phyloP scores from a whole-genome alignment of 2,888 invertebrate species.

The Ametastegia equiseti region DNA sequence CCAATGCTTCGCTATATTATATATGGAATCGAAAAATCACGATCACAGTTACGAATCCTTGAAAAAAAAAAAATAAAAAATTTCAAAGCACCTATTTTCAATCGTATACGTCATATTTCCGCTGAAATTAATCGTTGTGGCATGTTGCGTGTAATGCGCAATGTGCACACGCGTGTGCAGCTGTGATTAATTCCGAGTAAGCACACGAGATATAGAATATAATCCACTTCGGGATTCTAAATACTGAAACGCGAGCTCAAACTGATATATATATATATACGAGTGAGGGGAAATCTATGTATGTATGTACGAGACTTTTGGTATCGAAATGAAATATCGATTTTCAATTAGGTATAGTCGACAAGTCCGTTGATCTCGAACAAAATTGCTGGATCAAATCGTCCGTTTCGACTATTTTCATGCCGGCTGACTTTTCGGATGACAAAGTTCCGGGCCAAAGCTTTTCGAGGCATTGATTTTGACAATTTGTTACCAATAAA shows the following conservation, averaged over 20 bases:
- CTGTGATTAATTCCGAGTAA: background rate
- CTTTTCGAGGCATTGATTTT: background rate
- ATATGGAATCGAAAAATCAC: too few relatives aligned
- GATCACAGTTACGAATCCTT: too few relatives aligned
- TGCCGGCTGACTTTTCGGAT: background rate
- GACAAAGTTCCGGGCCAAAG: background rate
- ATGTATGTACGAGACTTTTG: background rate
- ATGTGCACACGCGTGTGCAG: too few relatives aligned
- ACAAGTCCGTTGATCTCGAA: slow-evolving; percentile 67
- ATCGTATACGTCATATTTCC: too few relatives aligned
- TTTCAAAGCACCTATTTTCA: too few relatives aligned
- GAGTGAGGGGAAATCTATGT: background rate
- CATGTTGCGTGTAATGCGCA: too few relatives aligned
- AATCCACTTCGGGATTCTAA: background rate
- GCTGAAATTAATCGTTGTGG: too few relatives aligned
- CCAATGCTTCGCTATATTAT: background rate
- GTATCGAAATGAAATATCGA: slow-evolving; percentile 66
- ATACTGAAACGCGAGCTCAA: background rate
- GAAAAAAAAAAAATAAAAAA: too few relatives aligned
- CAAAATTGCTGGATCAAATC: slow-evolving; percentile 62
- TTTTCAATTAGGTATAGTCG: slow-evolving; percentile 67
- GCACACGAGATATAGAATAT: background rate
- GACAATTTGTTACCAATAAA: background rate
- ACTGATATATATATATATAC: background rate
- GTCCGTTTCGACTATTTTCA: slow-evolving; percentile 8